These are phyloP conservation scores for Trypoxylon attenuatum DNA, from an alignment of 2,888 invertebrate genomes.

Conservation along the genomic window DNA sequence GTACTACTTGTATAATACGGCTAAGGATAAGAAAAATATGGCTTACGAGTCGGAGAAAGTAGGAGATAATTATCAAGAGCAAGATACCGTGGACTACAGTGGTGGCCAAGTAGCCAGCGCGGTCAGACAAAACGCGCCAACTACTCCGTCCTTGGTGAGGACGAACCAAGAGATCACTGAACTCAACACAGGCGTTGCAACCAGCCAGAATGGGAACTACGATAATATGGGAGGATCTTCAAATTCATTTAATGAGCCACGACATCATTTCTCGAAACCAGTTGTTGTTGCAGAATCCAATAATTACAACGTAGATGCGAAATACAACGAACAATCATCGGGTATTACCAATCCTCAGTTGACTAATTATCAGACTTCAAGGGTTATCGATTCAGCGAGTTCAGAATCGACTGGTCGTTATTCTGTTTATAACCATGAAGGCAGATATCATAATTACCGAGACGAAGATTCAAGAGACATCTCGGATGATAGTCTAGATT, in stretches of 20 bases:
- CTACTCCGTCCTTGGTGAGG: constrained; percentile 40
- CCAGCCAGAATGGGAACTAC: constrained; percentile 4
- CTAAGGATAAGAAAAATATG: constrained; percentile 34
- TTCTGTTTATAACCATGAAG: constrained; percentile 21
- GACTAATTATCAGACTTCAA: constrained; percentile 18
- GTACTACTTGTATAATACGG: constrained; percentile 34
- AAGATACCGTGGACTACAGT: constrained; percentile 40
- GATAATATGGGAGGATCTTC: constrained; percentile 4
- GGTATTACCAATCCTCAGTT: neutral
- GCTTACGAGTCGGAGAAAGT: constrained; percentile 55
- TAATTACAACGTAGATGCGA: constrained; percentile 53
- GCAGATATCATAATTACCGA: constrained; percentile 54
- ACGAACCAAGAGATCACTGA: constrained; percentile 41
- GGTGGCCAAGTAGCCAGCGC: constrained; percentile 39
- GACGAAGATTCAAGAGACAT: constrained; percentile 58
- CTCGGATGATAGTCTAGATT: constrained; percentile 64
- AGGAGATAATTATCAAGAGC: constrained; percentile 47
- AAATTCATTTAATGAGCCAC: neutral
- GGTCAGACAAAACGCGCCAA: constrained; percentile 19
- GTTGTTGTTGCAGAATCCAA: constrained; percentile 61
- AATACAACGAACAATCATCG: constrained; percentile 41
- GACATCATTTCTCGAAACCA: constrained; percentile 53
- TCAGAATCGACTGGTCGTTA: constrained; percentile 36
- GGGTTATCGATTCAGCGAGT: constrained; percentile 21
- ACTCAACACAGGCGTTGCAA: neutral